Conservation (phyloP, 2,888 invertebrate genomes). For the Euproctis similis region DNA sequence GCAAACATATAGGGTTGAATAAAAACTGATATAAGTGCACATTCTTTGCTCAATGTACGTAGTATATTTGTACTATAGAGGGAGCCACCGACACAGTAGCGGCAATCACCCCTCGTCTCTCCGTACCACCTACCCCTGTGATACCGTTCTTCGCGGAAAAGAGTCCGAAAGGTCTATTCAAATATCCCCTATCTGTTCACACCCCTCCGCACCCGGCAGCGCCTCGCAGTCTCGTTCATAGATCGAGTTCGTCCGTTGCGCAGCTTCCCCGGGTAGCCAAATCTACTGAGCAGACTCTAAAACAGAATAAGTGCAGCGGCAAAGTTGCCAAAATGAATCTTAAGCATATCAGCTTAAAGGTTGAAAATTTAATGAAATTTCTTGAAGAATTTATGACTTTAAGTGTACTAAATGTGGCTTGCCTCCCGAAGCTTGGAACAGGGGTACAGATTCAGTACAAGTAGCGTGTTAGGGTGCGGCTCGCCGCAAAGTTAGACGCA, state of each 20-base stretch:
- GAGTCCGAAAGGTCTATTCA: conserved; percentile 69
- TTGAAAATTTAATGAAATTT: conserved; percentile 17
- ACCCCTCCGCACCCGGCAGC: conserved; percentile 67
- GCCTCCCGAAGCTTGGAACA: conserved; percentile 70
- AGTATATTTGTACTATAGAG: conserved; percentile 60
- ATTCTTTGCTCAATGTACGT: conserved; percentile 62
- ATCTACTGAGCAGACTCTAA: conserved; percentile 67
- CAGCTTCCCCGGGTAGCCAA: conserved; percentile 76
- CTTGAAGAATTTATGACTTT: conserved; percentile 36
- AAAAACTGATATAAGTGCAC: conserved; percentile 63
- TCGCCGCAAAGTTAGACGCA: conserved; percentile 75
- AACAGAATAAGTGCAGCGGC: conserved; percentile 27
- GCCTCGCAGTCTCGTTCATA: conserved; percentile 76
- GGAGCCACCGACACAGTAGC: conserved; percentile 73
- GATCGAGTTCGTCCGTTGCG: conserved; percentile 76
- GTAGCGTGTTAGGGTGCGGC: conserved; percentile 75
- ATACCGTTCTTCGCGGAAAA: conserved; percentile 40
- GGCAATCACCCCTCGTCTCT: conserved; percentile 41
- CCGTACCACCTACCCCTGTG: conserved; percentile 25
- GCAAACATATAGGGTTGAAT: conserved; percentile 38
- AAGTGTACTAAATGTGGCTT: conserved; percentile 23
- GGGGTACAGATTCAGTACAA: conserved; percentile 76
- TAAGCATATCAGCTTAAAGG: too few species aligned
- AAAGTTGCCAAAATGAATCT: conserved; percentile 1
- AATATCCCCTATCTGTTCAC: conserved; percentile 70